Conservation (phyloP, 1,140 invertebrate genomes). For the Drosophila sp. region DNA sequence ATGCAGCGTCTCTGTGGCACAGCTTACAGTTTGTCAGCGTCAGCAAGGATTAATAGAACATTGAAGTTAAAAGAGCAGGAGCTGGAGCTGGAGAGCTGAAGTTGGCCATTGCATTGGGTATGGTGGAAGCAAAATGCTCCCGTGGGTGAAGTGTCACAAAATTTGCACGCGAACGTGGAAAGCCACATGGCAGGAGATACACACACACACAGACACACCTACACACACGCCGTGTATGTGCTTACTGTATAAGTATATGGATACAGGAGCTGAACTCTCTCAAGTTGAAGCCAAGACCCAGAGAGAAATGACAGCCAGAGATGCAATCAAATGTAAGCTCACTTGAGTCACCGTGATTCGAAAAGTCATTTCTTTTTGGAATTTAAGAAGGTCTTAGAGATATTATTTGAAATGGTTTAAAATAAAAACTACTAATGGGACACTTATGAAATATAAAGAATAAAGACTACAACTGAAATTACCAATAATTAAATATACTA, state of each 20-base stretch:
- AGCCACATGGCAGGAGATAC: slow-evolving; percentile 57
- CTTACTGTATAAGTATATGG: slow-evolving; percentile 9
- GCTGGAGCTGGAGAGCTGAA: slow-evolving; percentile 13
- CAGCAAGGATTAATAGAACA: slow-evolving; percentile 66
- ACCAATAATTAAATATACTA: too few relatives aligned
- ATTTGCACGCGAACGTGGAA: slow-evolving; percentile 68
- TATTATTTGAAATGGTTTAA: too few relatives aligned
- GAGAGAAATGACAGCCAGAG: slow-evolving; percentile 13
- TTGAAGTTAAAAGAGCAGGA: slow-evolving; percentile 31
- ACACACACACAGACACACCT: slow-evolving; percentile 19
- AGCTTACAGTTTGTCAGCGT: slow-evolving; percentile 65
- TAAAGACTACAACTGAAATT: too few relatives aligned
- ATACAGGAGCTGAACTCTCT: slow-evolving; percentile 17
- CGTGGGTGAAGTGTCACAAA: slow-evolving; percentile 78
- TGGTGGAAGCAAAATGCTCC: slow-evolving; percentile 54
- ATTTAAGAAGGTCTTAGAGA: not conserved
- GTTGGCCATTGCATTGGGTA: slow-evolving; percentile 23
- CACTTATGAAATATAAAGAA: too few relatives aligned
- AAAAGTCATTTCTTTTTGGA: not conserved
- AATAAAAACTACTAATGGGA: too few relatives aligned
- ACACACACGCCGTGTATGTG: slow-evolving; percentile 3
- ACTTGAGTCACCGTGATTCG: slow-evolving; percentile 6
- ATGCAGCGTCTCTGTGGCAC: slow-evolving; percentile 17
- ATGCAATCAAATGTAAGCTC: slow-evolving; percentile 3
- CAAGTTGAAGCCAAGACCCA: slow-evolving; percentile 13